These are phyloP conservation scores for Rattus rattus DNA, from an alignment of 2,113 vertebrate genomes.

Conservation along the genomic window DNA sequence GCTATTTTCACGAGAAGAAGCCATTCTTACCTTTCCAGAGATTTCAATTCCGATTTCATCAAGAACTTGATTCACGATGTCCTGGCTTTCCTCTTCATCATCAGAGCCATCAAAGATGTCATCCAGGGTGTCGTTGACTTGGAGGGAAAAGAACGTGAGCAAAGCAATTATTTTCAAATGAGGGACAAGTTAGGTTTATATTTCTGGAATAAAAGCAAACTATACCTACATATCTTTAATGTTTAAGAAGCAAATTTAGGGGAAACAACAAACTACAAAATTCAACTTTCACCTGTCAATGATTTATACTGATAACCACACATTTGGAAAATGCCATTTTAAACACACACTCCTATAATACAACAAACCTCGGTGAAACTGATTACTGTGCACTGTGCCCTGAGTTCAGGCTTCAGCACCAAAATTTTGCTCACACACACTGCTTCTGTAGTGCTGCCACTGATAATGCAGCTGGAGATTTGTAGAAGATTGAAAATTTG, in stretches of 20 bases:
- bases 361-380: not conserved
- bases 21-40: slow-evolving; percentile 92
- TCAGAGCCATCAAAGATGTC: slow-evolving; percentile 98
- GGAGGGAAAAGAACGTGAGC: not conserved
- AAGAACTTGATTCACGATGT: slow-evolving; percentile 98
- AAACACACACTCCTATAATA: not conserved
- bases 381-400: not conserved
- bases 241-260: slow-evolving; percentile 8
- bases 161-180: slow-evolving; percentile 51
- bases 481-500: not conserved
- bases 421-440: not conserved
- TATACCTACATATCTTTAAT: not conserved
- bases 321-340: not conserved
- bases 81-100: slow-evolving; percentile 98
- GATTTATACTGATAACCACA: not conserved
- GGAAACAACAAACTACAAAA: slow-evolving; percentile 15
- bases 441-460: not conserved
- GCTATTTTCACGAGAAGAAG: not conserved
- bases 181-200: not conserved
- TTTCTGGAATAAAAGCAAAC: not conserved
- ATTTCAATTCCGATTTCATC: slow-evolving; percentile 99
- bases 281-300: not conserved
- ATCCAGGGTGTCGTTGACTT: slow-evolving; percentile 96
- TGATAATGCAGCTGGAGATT: not conserved
- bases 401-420: not conserved